Conservation (phyloP, 2,797 vertebrate species). For the Crenuchus spilurus region DNA sequence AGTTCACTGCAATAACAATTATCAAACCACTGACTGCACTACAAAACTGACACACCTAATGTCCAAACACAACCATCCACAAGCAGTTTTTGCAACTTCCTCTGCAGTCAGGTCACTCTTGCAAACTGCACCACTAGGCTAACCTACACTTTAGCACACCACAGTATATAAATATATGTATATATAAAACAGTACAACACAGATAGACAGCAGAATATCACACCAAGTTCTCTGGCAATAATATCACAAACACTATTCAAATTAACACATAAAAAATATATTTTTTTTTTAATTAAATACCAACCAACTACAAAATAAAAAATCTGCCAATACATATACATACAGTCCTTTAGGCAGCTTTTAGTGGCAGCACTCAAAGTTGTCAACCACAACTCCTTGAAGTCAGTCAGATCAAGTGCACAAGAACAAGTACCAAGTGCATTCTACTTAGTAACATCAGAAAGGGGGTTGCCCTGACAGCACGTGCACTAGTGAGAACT, state of each 20-base stretch:
- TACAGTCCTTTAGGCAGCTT: slow-evolving; percentile 24
- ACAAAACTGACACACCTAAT: slow-evolving; percentile 7
- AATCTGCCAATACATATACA: not conserved
- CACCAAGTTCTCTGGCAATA: not conserved
- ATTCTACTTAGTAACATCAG: slow-evolving; percentile 51
- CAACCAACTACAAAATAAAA: not conserved
- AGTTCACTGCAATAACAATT: slow-evolving; percentile 21
- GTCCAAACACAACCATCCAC: slow-evolving; percentile 25
- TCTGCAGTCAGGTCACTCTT: slow-evolving; percentile 12
- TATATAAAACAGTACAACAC: slow-evolving; percentile 4
- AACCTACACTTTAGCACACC: slow-evolving; percentile 7
- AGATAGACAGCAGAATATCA: not conserved
- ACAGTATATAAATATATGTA: not conserved
- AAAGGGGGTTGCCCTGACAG: slow-evolving; percentile 42
- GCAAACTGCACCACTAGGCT: slow-evolving; percentile 1
- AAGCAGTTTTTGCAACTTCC: slow-evolving; percentile 24
- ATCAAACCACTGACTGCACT: slow-evolving; percentile 5
- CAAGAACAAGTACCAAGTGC: slow-evolving; percentile 42
- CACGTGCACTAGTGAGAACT: slow-evolving; percentile 47
- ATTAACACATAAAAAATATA: too few species aligned
- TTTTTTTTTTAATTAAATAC: too few species aligned
- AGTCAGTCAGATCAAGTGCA: slow-evolving; percentile 30
- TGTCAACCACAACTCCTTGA: slow-evolving; percentile 27
- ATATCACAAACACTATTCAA: not conserved
- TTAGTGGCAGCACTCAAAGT: slow-evolving; percentile 32